Conservation (phyloP, 2,797 vertebrate genomes). For the Notamacropus eugenii region DNA sequence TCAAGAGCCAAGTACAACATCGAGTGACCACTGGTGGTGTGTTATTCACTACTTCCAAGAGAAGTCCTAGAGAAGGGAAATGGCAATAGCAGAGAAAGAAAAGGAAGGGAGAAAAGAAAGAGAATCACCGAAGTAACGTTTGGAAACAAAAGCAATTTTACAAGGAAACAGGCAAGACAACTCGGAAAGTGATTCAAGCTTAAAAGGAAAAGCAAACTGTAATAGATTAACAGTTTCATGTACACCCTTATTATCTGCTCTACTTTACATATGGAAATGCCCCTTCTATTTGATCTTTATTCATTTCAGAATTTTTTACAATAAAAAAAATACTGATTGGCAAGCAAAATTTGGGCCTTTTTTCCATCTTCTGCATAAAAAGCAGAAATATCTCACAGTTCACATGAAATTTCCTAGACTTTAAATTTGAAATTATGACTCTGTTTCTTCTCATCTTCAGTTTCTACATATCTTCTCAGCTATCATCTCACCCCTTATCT, state of each 20-base stretch:
- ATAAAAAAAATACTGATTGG: background rate
- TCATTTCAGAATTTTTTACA: background rate
- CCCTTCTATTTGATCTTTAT: background rate
- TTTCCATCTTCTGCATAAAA: constrained; percentile 3
- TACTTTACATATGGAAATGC: background rate
- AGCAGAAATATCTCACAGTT: background rate
- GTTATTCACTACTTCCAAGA: background rate
- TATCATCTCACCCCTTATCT: background rate
- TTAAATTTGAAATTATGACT: background rate
- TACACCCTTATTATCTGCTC: background rate
- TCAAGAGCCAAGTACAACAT: background rate
- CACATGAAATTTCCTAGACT: constrained; percentile 12
- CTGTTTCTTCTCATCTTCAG: background rate
- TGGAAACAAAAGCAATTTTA: background rate
- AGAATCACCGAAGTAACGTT: background rate
- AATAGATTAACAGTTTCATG: background rate
- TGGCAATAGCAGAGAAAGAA: background rate
- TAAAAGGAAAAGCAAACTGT: background rate
- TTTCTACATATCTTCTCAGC: constrained; percentile 1
- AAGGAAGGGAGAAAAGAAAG: background rate
- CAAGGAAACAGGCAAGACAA: background rate
- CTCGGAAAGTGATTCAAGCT: background rate
- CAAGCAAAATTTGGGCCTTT: background rate
- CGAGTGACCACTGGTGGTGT: background rate
- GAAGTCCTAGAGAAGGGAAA: background rate